Conservation (phyloP, 1,140 invertebrate species). For the Chironomus striatipennis region DNA sequence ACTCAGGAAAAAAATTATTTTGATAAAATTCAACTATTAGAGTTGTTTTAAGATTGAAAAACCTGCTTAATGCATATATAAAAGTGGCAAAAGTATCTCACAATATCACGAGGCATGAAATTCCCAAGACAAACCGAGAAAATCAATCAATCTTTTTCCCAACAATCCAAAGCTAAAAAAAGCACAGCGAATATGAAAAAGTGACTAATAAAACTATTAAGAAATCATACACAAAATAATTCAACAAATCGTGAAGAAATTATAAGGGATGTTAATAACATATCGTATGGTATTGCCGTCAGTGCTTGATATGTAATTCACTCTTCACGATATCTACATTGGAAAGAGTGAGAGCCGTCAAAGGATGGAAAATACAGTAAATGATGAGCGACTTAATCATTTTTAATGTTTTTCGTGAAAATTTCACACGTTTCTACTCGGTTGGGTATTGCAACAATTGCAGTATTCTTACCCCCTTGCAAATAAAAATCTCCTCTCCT, state of each 20-base stretch:
- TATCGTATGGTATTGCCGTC: not conserved
- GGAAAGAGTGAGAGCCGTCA: not conserved
- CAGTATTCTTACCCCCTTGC: not conserved
- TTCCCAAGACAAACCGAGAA: no score
- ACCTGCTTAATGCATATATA: no score
- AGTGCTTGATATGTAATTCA: constrained; percentile 22
- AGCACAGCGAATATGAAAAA: no score
- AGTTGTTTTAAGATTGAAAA: no score
- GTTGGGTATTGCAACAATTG: not conserved
- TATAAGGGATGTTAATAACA: constrained; percentile 21
- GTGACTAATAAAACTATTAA: constrained; percentile 18
- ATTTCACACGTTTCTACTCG: not conserved
- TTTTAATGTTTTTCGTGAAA: constrained; percentile 3
- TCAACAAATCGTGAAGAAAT: not conserved
- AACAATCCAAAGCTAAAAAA: no score
- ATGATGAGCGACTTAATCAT: not conserved
- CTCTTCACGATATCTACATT: not conserved
- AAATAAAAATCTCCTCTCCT: no score
- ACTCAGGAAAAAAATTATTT: no score
- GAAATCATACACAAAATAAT: constrained; percentile 16
- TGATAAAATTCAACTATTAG: no score
- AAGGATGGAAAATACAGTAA: constrained; percentile 11
- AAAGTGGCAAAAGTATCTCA: no score
- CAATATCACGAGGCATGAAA: no score
- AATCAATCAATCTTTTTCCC: no score